These are phyloP conservation scores for Dysmachus trigonus DNA, from an alignment of 2,888 invertebrate genomes.

Conservation along the genomic window DNA sequence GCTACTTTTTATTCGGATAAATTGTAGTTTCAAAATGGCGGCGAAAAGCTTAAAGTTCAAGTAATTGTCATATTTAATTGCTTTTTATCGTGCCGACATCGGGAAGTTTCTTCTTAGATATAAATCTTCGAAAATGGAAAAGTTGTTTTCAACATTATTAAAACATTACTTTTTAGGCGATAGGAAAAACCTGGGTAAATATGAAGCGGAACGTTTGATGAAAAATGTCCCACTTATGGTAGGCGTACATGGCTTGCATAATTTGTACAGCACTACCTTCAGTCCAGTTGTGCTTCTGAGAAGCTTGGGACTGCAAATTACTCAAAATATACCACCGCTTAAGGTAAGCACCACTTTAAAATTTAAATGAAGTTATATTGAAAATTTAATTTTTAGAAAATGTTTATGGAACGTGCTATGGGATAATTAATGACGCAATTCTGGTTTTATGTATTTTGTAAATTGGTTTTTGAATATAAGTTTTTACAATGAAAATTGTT, in stretches of 20 bases:
- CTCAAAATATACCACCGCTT: slow-evolving; percentile 77
- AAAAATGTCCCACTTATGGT: slow-evolving; percentile 90
- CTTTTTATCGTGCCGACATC: too few species aligned
- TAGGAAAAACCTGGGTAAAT: slow-evolving; percentile 75
- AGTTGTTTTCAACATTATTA: neutral
- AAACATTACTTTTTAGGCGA: slow-evolving; percentile 67
- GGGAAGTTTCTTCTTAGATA: too few species aligned
- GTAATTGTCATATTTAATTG: too few species aligned
- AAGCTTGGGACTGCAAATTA: slow-evolving; percentile 82
- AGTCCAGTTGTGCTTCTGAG: slow-evolving; percentile 81
- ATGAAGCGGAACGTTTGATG: slow-evolving; percentile 84
- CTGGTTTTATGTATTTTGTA: neutral
- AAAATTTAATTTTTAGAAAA: slow-evolving; percentile 45
- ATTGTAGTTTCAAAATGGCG: too few species aligned
- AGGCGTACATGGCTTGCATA: slow-evolving; percentile 85
- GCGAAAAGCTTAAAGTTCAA: too few species aligned
- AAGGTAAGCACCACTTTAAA: slow-evolving; percentile 72
- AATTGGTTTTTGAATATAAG: neutral
- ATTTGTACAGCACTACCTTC: slow-evolving; percentile 79
- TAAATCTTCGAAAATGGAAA: too few species aligned
- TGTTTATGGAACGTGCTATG: slow-evolving; percentile 49
- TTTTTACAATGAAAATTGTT: neutral
- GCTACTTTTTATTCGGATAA: too few species aligned
- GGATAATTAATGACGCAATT: neutral
- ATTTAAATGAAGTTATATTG: neutral